phyloP scores from a whole-genome alignment of 2,113 vertebrate genomes.

The Desmodus rotundus region DNA sequence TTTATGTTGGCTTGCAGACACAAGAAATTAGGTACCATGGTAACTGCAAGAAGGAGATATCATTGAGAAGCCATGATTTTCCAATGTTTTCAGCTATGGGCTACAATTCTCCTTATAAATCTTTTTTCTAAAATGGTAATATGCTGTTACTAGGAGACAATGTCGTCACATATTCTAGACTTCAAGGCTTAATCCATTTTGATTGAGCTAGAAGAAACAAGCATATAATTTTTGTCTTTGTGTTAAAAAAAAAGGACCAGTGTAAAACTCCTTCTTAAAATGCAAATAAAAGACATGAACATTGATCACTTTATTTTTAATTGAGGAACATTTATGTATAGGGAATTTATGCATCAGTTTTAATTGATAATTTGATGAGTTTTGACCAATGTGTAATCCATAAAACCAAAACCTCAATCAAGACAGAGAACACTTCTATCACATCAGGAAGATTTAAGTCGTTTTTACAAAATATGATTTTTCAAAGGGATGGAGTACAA shows the following conservation, averaged over 20 bases:
- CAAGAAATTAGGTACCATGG: not conserved
- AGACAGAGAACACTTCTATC: not conserved
- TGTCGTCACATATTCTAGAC: not conserved
- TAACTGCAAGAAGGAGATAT: not conserved
- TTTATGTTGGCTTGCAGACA: not conserved
- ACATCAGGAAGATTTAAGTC: not conserved
- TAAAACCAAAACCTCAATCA: not conserved
- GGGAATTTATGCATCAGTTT: not conserved
- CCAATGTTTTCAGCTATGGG: not conserved
- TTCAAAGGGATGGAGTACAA: not conserved
- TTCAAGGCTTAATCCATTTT: not conserved
- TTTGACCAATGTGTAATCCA: not conserved
- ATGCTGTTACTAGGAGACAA: not conserved
- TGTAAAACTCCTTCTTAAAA: not conserved
- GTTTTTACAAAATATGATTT: not conserved
- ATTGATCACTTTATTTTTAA: not conserved
- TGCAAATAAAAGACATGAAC: not conserved
- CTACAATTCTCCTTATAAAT: not conserved
- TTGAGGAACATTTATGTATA: not conserved
- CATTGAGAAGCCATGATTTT: not conserved
- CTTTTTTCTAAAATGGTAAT: not conserved
- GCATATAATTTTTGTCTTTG: not conserved
- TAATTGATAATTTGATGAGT: not conserved
- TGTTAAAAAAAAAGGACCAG: not conserved
- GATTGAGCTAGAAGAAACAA: not conserved